Percentiles rank a stretch among this genome's conserved stretches.
Conservation (phyloP, 2,888 invertebrate genomes). For the Leucania comma region DNA sequence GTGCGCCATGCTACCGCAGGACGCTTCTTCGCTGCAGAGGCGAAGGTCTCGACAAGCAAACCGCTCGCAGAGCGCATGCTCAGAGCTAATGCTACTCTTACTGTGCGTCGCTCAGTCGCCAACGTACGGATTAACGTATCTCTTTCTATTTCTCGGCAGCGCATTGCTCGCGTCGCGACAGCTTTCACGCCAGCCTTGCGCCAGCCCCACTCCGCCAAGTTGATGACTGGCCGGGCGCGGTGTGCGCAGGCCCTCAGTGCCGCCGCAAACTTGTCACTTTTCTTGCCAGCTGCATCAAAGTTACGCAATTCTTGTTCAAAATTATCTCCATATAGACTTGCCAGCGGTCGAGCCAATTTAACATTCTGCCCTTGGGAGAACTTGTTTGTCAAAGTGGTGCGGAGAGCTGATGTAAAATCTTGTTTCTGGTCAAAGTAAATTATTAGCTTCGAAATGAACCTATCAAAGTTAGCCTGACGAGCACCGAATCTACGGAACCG, state of each 20-base stretch:
- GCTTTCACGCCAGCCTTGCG: conserved; percentile 73
- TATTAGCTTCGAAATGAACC: conserved; percentile 71
- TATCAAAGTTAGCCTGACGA: conserved; percentile 61
- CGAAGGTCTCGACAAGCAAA: conserved; percentile 26
- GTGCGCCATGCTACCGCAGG: conserved; percentile 67
- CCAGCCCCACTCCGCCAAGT: conserved; percentile 72
- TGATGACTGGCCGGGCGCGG: conserved; percentile 68
- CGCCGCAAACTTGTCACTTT: conserved; percentile 60
- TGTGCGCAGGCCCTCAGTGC: conserved; percentile 73
- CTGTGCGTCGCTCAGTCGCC: conserved; percentile 69
- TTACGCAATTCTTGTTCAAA: conserved; percentile 51
- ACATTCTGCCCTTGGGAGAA: conserved; percentile 18
- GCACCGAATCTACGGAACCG: conserved; percentile 14
- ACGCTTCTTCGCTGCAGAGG: conserved; percentile 10
- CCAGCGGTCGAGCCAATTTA: conserved; percentile 55
- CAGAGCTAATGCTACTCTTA: conserved; percentile 70
- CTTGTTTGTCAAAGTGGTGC: conserved; percentile 42
- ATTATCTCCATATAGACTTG: conserved; percentile 50
- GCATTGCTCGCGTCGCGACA: conserved; percentile 71
- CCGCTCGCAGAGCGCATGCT: conserved; percentile 16
- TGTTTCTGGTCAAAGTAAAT: conserved; percentile 76
- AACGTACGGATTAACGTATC: conserved; percentile 62
- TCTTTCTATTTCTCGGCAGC: conserved; percentile 66
- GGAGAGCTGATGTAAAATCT: conserved; percentile 70
- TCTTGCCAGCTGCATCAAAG: conserved; percentile 48